Evolutionary conservation across 2,113 vertebrate species (phyloP).

Genomic region (Lynx canadensis): DNA sequence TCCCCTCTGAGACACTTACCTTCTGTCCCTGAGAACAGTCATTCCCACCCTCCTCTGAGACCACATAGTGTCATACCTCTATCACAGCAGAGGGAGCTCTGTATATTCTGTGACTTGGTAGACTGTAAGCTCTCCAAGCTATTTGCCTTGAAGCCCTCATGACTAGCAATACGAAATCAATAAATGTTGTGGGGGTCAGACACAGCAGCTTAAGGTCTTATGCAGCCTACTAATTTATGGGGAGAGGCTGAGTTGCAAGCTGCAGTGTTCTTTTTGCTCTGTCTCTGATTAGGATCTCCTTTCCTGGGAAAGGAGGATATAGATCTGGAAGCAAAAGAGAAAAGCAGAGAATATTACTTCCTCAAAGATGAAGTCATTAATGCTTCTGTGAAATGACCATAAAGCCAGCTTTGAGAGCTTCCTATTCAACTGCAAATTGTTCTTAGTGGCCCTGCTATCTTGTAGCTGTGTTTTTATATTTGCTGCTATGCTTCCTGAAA

Average conservation of each 20-base stretch:
- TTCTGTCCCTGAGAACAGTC: background rate
- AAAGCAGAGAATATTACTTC: slow-evolving; percentile 34
- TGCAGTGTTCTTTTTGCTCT: background rate
- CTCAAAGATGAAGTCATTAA: slow-evolving; percentile 54
- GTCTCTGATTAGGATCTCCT: background rate
- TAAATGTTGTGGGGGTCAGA: background rate
- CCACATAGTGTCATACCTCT: background rate
- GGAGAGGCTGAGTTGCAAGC: background rate
- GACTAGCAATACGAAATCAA: background rate
- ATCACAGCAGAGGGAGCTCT: background rate
- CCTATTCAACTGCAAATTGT: slow-evolving; percentile 61
- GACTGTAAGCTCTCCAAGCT: background rate
- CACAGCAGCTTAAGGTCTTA: background rate
- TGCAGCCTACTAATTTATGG: background rate
- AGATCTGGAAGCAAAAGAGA: slow-evolving; percentile 41
- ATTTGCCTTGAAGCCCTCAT: slow-evolving; percentile 10
- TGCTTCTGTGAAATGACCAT: slow-evolving; percentile 32
- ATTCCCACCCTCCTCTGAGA: background rate
- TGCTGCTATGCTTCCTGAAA: slow-evolving; percentile 68
- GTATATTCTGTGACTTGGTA: background rate
- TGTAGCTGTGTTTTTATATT: slow-evolving; percentile 57
- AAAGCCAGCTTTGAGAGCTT: slow-evolving; percentile 10
- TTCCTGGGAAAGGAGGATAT: background rate
- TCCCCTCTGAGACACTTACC: background rate
- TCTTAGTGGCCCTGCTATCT: slow-evolving; percentile 45